Base-by-base conservation (phyloP, 2,113 vertebrate genomes). In the Archocentrus centrarchus region DNA sequence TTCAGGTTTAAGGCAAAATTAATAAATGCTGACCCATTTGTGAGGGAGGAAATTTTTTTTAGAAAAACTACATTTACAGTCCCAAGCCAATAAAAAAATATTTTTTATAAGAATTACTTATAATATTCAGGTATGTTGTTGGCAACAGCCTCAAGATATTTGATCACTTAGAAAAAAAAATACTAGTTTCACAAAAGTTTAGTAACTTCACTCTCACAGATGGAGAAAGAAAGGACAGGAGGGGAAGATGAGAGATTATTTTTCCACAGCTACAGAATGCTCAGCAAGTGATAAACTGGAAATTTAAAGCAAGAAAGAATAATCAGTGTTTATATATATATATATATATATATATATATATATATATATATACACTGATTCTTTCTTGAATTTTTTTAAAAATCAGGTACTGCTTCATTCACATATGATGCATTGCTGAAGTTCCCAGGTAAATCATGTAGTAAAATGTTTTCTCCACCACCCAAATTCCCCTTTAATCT, bases 131-230 rank as follows among this genome's bases (percentile, higher is more conserved):
- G 24, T 24, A 50, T 70, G 41, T 22, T 70, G 24, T 30, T 70
- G 64, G 41, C 64, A 70, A 27, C 22, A 70, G 64, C 9, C 64
- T 70, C 64, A 30, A 44, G 47, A 70, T 44, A 70, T 70, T 50
- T 68, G 15, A 50, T 50, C 41, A 50, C 22, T 50, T 50, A 47
- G 22, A 24, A 47, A 68, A 14, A 68, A 68, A 41, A 27, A 2
- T 68, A 68, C 50, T 41, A 50, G 64, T 70, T 70, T 17, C 41
- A 30, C 64, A 30, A 70, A 50, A 50, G 24, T 70, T 73, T 73
- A 44, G 53, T 70, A 70, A 50, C 66, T 53, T 32, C 44, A 53
- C 66, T 53, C 44, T 50, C 66, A 20, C 15, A 53, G 41, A 70
- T 17, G 47, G 24, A 24, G 2, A 70, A 70, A 47, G 24, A 50